Percentiles rank a stretch among this genome's conserved stretches.
These are phyloP conservation scores for Lampris megalopsis DNA, from an alignment of 2,113 vertebrate species.

Conservation along the genomic window DNA sequence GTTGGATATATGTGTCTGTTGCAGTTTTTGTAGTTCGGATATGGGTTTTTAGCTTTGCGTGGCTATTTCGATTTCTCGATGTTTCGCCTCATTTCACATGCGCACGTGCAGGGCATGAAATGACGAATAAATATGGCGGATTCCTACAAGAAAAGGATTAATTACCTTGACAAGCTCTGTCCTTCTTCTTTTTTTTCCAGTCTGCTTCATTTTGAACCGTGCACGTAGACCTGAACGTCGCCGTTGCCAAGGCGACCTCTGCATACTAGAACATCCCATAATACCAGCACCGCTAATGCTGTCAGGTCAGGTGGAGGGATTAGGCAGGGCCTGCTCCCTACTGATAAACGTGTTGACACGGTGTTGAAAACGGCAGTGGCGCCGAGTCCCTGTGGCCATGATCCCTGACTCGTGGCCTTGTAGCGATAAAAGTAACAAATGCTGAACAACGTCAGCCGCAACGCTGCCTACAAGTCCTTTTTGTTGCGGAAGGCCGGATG, in stretches of 20 bases:
- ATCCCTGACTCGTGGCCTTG: constrained; percentile 26
- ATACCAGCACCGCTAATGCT: constrained; percentile 26
- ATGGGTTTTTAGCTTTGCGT: too few species aligned
- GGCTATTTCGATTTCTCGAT: too few species aligned
- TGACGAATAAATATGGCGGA: too few species aligned
- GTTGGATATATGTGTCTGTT: too few species aligned
- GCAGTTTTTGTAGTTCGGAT: too few species aligned
- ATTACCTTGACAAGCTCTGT: too few species aligned
- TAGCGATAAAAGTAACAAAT: constrained; percentile 28
- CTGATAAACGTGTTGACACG: constrained; percentile 40
- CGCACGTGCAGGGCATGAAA: too few species aligned
- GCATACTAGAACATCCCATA: not conserved
- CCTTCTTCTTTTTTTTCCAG: too few species aligned
- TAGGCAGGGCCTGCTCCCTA: constrained; percentile 27
- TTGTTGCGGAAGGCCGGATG: constrained; percentile 15
- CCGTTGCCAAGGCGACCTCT: not conserved
- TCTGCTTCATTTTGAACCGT: not conserved
- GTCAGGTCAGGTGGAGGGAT: constrained; percentile 31
- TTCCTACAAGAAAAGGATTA: too few species aligned
- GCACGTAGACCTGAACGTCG: not conserved
- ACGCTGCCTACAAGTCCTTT: not conserved
- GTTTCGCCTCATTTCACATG: too few species aligned
- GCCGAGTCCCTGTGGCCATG: constrained; percentile 6
- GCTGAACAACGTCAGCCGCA: constrained; percentile 31
- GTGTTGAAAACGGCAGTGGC: constrained; percentile 32